phyloP scores from a whole-genome alignment of 2,888 invertebrate species.

The Polydesmus complanatus region DNA sequence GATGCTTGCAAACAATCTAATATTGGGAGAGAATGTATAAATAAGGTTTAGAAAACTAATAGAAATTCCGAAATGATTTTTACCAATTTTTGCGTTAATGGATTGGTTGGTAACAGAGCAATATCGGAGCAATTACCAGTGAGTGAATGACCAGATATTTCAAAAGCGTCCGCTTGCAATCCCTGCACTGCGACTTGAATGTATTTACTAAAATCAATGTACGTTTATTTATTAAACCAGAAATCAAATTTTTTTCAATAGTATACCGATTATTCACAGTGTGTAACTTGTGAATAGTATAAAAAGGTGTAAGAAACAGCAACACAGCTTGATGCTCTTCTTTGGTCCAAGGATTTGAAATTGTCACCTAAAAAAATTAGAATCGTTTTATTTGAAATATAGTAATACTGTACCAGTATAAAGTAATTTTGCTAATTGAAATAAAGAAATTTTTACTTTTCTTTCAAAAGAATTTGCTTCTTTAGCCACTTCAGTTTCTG shows the following conservation, averaged over 20 bases:
- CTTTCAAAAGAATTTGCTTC: conserved; percentile 56
- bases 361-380: conserved; percentile 40
- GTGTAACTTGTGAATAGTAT: conserved; percentile 62
- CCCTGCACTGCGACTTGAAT: conserved; percentile 53
- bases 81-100: conserved; percentile 21
- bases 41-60: not conserved
- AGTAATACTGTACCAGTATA: conserved; percentile 2
- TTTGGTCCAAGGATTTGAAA: conserved; percentile 64
- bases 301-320: conserved; percentile 70
- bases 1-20: conserved; percentile 56
- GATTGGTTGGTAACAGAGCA: conserved; percentile 21
- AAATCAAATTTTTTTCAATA: too few species aligned
- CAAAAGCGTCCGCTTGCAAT: conserved; percentile 10
- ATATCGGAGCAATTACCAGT: conserved; percentile 19
- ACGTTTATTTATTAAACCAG: not conserved
- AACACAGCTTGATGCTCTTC: conserved; percentile 54
- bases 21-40: too few species aligned
- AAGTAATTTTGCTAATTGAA: not conserved
- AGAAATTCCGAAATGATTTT: not conserved
- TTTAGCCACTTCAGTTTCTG: conserved; percentile 57
- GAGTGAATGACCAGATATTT: conserved; percentile 32
- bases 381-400: not conserved
- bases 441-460: conserved; percentile 38
- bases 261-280: conserved; percentile 52
- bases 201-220: conserved; percentile 47